Evolutionary conservation across 2,113 vertebrate genomes (phyloP).

Genomic region (Myrmecophaga tridactyla): DNA sequence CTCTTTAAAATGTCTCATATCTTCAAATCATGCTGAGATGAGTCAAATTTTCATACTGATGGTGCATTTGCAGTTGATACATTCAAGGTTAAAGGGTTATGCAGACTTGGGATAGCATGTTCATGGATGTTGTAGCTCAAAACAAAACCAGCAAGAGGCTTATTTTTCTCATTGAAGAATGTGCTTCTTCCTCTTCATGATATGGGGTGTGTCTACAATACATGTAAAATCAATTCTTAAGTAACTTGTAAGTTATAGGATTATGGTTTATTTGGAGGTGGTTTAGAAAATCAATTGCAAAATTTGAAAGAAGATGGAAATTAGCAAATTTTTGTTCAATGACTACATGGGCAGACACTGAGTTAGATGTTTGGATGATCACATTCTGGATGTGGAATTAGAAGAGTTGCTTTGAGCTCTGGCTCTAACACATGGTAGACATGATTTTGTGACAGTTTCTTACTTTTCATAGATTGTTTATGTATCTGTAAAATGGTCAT

Average conservation of each 20-base stretch:
- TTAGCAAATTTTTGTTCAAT: neutral
- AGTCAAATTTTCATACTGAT: neutral
- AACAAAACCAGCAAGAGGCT: neutral
- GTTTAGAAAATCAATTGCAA: neutral
- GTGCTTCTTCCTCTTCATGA: neutral
- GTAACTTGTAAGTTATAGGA: neutral
- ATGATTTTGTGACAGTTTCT: neutral
- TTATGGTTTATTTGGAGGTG: neutral
- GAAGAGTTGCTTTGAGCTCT: neutral
- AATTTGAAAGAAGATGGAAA: neutral
- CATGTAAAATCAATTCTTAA: neutral
- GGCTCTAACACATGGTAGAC: neutral
- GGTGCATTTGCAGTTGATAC: neutral
- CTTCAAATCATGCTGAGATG: neutral
- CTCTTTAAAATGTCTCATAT: neutral
- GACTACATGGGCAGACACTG: neutral
- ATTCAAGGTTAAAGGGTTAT: neutral
- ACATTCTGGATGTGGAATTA: neutral
- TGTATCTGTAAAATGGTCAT: neutral
- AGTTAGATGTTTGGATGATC: too few relatives aligned
- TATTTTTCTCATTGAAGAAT: neutral
- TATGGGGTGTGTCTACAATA: neutral
- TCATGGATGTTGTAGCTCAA: neutral
- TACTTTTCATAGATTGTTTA: neutral
- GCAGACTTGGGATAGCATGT: neutral